These are phyloP conservation scores for Drosophila formosana DNA, from an alignment of 2,888 invertebrate species.

Conservation along the genomic window DNA sequence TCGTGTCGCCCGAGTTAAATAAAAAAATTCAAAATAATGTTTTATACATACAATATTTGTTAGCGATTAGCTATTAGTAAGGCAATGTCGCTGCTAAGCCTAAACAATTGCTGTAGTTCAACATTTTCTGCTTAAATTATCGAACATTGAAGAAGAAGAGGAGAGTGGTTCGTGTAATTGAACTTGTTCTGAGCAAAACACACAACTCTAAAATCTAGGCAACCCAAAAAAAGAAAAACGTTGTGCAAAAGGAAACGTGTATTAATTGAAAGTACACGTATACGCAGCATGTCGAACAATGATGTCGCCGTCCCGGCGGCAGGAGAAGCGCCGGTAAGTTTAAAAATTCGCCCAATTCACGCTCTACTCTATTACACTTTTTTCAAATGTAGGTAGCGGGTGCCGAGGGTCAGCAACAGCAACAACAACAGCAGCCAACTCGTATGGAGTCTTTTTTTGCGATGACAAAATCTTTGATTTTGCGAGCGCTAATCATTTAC, in stretches of 20 bases:
- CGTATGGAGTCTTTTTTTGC: slow-evolving; percentile 93
- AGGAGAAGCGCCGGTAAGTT: slow-evolving; percentile 52
- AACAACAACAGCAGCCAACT: slow-evolving; percentile 86
- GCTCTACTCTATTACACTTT: neutral
- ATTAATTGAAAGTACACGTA: slow-evolving; percentile 48
- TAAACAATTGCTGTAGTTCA: neutral
- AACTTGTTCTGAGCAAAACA: slow-evolving; percentile 9
- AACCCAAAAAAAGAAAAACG: slow-evolving; percentile 41
- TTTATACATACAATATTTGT: neutral
- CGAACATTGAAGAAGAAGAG: neutral
- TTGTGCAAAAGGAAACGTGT: slow-evolving; percentile 64
- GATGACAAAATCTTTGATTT: slow-evolving; percentile 93
- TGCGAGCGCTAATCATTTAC: slow-evolving; percentile 96
- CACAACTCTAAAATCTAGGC: slow-evolving; percentile 38
- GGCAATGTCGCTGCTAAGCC: neutral
- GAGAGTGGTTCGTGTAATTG: neutral
- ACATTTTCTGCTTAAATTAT: neutral
- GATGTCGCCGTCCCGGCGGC: slow-evolving; percentile 51
- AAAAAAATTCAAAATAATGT: neutral
- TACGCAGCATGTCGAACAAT: slow-evolving; percentile 66
- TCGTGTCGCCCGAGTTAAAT: neutral
- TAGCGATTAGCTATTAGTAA: neutral
- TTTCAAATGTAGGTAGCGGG: slow-evolving; percentile 38
- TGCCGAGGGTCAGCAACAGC: slow-evolving; percentile 56
- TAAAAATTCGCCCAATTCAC: neutral